phyloP scores from a whole-genome alignment of 23 tunicate genomes.

The Aplidium turbinatum region DNA sequence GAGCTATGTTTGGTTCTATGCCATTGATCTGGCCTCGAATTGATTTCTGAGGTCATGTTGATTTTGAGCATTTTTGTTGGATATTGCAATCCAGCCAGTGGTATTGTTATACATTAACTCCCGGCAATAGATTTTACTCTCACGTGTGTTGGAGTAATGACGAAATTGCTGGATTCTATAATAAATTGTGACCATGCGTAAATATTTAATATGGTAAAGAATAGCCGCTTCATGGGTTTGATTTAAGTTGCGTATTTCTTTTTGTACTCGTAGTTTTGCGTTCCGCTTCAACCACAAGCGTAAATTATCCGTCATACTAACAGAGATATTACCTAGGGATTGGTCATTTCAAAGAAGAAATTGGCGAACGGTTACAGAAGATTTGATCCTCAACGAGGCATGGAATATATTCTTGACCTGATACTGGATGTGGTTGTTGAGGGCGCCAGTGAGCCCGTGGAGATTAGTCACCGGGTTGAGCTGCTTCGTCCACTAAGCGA shows the following conservation, averaged over 20 bases:
- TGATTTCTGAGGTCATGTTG: too few relatives aligned
- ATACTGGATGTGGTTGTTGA: conserved; percentile 65
- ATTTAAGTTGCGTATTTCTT: background rate
- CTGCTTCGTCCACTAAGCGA: conserved; percentile 88
- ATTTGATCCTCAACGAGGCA: conserved; percentile 99
- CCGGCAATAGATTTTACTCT: too few relatives aligned
- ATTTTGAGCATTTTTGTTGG: too few relatives aligned
- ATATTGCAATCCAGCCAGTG: too few relatives aligned
- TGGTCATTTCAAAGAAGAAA: conserved; percentile 78
- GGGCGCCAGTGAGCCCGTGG: conserved; percentile 59
- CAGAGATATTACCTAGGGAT: conserved; percentile 55
- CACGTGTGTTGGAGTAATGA: too few relatives aligned
- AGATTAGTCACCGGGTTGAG: conserved; percentile 90
- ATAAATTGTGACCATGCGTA: too few relatives aligned
- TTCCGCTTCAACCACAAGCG: background rate
- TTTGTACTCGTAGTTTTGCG: background rate
- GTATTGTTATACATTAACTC: too few relatives aligned
- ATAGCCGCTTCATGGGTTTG: too few relatives aligned
- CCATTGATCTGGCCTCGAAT: too few relatives aligned
- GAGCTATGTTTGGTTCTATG: too few relatives aligned
- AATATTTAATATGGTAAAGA: too few relatives aligned
- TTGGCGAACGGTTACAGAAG: conserved; percentile 91
- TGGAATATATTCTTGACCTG: conserved; percentile 97
- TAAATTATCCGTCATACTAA: background rate
- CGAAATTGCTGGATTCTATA: too few relatives aligned